Evolutionary conservation across 2,113 vertebrate genomes (phyloP).

Genomic region (Oncorhynchus kisutch): DNA sequence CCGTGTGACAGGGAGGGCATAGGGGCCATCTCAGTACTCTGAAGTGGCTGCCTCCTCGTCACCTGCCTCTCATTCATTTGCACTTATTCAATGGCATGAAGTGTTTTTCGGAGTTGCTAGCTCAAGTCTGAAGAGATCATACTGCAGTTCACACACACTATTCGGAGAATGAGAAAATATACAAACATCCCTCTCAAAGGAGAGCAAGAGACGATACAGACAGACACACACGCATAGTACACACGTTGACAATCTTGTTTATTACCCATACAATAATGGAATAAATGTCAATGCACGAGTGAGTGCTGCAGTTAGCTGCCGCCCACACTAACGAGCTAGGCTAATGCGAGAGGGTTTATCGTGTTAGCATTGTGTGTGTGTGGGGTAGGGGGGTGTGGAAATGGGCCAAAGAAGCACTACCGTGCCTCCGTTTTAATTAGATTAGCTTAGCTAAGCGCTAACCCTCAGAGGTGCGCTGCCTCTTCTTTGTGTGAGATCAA

Average conservation of each 20-base stretch:
- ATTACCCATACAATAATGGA: slow-evolving; percentile 33
- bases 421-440: slow-evolving; percentile 55
- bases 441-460: slow-evolving; percentile 68
- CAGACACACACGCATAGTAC: too few relatives aligned
- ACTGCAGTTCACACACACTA: slow-evolving; percentile 15
- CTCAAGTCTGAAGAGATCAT: slow-evolving; percentile 10
- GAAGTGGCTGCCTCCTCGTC: too few relatives aligned
- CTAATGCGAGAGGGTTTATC: slow-evolving; percentile 56
- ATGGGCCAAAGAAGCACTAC: slow-evolving; percentile 51
- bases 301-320: slow-evolving; percentile 31
- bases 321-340: slow-evolving; percentile 37
- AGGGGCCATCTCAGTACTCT: not conserved
- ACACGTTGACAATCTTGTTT: slow-evolving; percentile 17
- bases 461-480: slow-evolving; percentile 51
- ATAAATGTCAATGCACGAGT: slow-evolving; percentile 32
- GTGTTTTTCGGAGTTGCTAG: not conserved
- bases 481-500: slow-evolving; percentile 53
- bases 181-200: too few relatives aligned
- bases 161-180: too few relatives aligned
- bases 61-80: too few relatives aligned
- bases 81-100: too few relatives aligned
- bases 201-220: too few relatives aligned
- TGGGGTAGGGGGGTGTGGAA: slow-evolving; percentile 41
- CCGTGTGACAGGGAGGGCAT: too few relatives aligned
- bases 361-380: slow-evolving; percentile 29